Percentiles rank a stretch among this genome's conserved stretches.
Conservation (phyloP, 2,888 invertebrate genomes). For the Cordilura impudica region DNA sequence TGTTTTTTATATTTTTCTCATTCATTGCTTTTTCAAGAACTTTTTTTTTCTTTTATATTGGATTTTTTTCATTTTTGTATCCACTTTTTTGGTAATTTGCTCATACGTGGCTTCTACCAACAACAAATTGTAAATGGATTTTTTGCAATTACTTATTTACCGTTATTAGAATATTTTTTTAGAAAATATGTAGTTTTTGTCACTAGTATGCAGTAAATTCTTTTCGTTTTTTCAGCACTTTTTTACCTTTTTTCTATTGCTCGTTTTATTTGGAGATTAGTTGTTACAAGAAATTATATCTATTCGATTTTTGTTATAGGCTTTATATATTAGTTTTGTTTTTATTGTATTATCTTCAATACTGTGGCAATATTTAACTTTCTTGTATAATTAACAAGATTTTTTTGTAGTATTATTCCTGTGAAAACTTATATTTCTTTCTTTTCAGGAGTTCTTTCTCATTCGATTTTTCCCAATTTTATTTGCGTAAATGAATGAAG, state of each 20-base stretch:
- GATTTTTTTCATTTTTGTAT: constrained; percentile 25
- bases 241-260: background rate
- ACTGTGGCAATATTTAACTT: background rate
- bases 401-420: constrained; percentile 11
- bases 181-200: constrained; percentile 24
- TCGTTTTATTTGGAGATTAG: constrained; percentile 47
- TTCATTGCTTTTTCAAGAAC: constrained; percentile 48
- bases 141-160: constrained; percentile 16
- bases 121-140: background rate
- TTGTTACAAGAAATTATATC: constrained; percentile 30
- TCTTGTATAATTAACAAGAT: constrained; percentile 35
- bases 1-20: constrained; percentile 33
- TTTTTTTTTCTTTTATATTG: constrained; percentile 38
- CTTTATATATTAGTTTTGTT: background rate
- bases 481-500: constrained; percentile 52
- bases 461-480: constrained; percentile 65
- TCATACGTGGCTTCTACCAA: constrained; percentile 51
- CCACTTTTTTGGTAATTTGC: constrained; percentile 27
- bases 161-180: constrained; percentile 3
- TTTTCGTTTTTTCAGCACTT: constrained; percentile 38
- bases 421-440: constrained; percentile 12
- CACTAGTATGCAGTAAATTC: constrained; percentile 4
- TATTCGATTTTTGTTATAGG: background rate
- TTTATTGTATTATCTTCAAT: background rate
- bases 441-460: constrained; percentile 54